A percentile compares a stretch with the other conserved stretches of the same genome.
phyloP scores from a whole-genome alignment of 1,140 invertebrate genomes.

The Lepeophtheirus salmonis region DNA sequence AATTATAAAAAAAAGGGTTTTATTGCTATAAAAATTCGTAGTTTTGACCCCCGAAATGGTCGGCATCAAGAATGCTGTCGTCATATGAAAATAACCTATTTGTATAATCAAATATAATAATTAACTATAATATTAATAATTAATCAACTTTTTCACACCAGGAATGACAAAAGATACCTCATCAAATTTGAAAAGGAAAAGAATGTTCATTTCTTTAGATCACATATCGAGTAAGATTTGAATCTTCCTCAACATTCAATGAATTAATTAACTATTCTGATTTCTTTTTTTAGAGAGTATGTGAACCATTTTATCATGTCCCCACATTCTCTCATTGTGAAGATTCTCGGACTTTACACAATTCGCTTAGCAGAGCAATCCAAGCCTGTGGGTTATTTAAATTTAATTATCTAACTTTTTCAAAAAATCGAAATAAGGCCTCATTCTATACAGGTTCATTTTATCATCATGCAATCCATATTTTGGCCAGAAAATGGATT shows the following conservation, averaged over 20 bases:
- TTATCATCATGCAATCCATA: slow-evolving; percentile 14
- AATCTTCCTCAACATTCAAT: not conserved
- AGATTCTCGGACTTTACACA: slow-evolving; percentile 6
- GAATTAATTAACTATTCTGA: not conserved
- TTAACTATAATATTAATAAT: no score
- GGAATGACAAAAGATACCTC: not conserved
- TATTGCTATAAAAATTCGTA: no score
- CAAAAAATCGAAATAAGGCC: not conserved
- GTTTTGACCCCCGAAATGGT: no score
- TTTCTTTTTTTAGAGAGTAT: slow-evolving; percentile 11
- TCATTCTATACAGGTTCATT: slow-evolving; percentile 1
- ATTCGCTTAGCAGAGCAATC: not conserved
- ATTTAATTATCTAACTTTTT: not conserved
- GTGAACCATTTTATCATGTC: slow-evolving; percentile 11
- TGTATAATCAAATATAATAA: no score
- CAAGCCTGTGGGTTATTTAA: not conserved
- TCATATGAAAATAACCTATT: no score
- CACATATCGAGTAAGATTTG: not conserved
- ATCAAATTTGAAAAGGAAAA: not conserved
- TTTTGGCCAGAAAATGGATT: slow-evolving; percentile 11
- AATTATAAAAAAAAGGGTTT: no score
- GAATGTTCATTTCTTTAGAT: not conserved
- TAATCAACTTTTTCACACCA: no score
- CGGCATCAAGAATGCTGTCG: no score
- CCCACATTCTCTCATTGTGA: slow-evolving; percentile 11